These are phyloP conservation scores for fruit fly (Drosophila melanogaster) DNA, from an alignment of 1,140 invertebrate genomes.

Conservation along the genomic window Release_6_plus_ISO1_MT NT_037436.4:11476001-11476500, in stretches of 20 bases:
- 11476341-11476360: constrained; percentile 5
- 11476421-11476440: too few species aligned
- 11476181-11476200: constrained; percentile 5
- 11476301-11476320: constrained; percentile 66
- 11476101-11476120: constrained; percentile 75
- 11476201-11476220: constrained; percentile 56
- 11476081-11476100: constrained; percentile 82
- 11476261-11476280: constrained; percentile 80
- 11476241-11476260: constrained; percentile 45
- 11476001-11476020: constrained; percentile 47
- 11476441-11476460: too few species aligned
- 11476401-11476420: neutral
- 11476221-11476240: constrained; percentile 3
- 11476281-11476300: constrained; percentile 81
- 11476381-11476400: neutral
- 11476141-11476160: constrained; percentile 44
- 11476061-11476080: constrained; percentile 82
- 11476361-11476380: constrained; percentile 6
- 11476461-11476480: too few species aligned
- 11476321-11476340: constrained; percentile 66
- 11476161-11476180: too few species aligned
- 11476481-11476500: too few species aligned
- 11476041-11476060: constrained; percentile 79
- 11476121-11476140: constrained; percentile 81
- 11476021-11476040: constrained; percentile 82